Evolutionary conservation across 2,113 vertebrate genomes (phyloP).

Genomic region (Trogon melanurus): DNA sequence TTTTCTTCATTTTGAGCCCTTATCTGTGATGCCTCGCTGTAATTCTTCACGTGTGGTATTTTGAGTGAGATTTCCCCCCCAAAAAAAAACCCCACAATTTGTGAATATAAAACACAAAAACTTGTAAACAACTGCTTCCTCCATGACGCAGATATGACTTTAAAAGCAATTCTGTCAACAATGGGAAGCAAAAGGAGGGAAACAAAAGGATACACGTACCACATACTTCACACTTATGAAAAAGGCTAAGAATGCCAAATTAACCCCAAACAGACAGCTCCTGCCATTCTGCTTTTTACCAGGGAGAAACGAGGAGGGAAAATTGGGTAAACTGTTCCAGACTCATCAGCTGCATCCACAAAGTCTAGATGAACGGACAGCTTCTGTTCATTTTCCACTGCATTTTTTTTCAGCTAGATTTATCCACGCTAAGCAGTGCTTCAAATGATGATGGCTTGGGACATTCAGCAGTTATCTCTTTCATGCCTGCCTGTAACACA

Average conservation of each 20-base stretch:
- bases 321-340: neutral
- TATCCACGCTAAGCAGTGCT: neutral
- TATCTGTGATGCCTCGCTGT: fast-evolving
- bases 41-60: neutral
- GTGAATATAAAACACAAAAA: neutral
- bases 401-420: neutral
- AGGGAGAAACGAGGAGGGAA: neutral
- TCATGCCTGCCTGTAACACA: neutral
- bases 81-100: neutral
- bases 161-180: neutral
- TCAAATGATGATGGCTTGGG: neutral
- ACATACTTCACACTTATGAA: neutral
- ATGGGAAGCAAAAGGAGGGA: neutral
- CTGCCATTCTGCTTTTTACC: neutral
- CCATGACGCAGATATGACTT: neutral
- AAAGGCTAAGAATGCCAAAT: neutral
- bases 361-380: neutral
- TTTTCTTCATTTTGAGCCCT: neutral
- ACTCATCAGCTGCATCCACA: neutral
- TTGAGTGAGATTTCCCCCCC: neutral
- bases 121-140: neutral
- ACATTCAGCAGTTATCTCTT: neutral
- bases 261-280: neutral
- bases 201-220: neutral
- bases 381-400: neutral